phyloP scores from a whole-genome alignment of 2,797 vertebrate genomes.

The Triplophysa yarkandensis region DNA sequence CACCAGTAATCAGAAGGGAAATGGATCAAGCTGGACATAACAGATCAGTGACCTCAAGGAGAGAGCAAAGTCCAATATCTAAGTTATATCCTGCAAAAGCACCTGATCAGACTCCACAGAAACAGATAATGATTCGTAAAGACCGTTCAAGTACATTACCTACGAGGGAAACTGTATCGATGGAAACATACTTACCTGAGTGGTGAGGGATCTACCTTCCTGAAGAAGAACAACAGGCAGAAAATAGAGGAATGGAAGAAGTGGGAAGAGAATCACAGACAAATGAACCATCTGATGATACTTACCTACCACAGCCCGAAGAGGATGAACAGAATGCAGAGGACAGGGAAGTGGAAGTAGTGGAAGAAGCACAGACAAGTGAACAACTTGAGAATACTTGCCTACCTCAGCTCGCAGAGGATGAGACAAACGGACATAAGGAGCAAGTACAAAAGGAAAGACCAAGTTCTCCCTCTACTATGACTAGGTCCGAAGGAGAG shows the following conservation, averaged over 20 bases:
- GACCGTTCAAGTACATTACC: neutral
- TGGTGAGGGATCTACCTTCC: no score
- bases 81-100: neutral
- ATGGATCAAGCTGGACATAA: neutral
- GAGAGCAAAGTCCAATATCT: no score
- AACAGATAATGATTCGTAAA: neutral
- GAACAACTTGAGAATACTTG: neutral
- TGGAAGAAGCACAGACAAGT: neutral
- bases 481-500: no score
- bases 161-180: neutral
- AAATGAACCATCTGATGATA: no score
- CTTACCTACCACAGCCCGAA: no score
- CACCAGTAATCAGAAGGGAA: neutral
- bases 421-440: no score
- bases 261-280: no score
- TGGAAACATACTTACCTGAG: neutral
- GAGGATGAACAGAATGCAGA: neutral
- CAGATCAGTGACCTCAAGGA: no score
- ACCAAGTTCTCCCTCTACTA: no score
- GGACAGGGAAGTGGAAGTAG: neutral
- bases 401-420: neutral
- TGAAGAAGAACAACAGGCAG: neutral
- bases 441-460: neutral
- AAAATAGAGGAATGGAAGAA: no score
- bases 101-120: neutral